Percentiles rank a stretch among this genome's conserved stretches.
These are phyloP conservation scores for Orthochromis indermauri DNA, from an alignment of 2,113 vertebrate genomes.

Conservation along the genomic window DNA sequence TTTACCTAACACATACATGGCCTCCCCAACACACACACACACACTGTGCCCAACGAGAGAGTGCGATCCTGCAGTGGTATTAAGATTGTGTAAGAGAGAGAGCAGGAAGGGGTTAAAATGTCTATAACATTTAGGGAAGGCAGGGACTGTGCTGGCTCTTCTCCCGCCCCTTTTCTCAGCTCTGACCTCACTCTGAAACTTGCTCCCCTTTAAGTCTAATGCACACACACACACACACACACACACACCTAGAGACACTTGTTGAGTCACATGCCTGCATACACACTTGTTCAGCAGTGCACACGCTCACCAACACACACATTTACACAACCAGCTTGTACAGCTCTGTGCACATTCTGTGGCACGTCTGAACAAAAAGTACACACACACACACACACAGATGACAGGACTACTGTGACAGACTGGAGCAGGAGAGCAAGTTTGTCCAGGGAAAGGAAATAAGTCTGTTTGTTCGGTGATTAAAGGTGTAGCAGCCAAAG, in stretches of 20 bases:
- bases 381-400: background rate
- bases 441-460: constrained; percentile 14
- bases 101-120: constrained; percentile 46
- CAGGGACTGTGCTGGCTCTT: constrained; percentile 32
- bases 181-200: constrained; percentile 65
- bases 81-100: background rate
- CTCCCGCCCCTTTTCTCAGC: constrained; percentile 58
- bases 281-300: background rate
- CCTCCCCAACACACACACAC: background rate
- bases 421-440: constrained; percentile 14
- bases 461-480: constrained; percentile 27
- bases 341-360: background rate
- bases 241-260: background rate
- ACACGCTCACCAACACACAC: background rate
- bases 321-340: background rate
- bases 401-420: background rate
- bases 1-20: constrained; percentile 34
- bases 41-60: background rate
- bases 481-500: constrained; percentile 32
- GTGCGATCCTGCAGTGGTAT: background rate
- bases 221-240: background rate
- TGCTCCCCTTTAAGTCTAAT: constrained; percentile 21
- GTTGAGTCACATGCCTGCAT: constrained; percentile 9
- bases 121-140: constrained; percentile 22
- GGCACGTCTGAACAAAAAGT: background rate